Base-by-base conservation (phyloP, 2,797 vertebrate species). In the Xerus rutilus region DNA sequence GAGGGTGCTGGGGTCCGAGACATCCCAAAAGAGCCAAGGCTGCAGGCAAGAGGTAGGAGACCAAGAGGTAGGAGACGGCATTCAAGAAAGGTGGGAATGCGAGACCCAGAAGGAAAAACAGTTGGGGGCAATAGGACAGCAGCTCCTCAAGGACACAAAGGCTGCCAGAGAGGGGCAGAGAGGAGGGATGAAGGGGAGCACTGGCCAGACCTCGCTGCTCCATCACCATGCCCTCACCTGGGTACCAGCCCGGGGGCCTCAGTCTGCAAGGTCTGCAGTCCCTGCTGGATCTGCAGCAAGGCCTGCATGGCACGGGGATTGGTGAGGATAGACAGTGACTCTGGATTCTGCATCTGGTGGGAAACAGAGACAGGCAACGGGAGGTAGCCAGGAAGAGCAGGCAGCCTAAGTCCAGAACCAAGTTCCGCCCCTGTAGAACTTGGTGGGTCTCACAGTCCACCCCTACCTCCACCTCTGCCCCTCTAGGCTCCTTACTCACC, bases 291-390 rank as follows among this genome's bases (percentile, higher is more conserved):
- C 99, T 99, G 99, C 97, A 99, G 99, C 89, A 99, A 98, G 1
- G 99, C 99, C 98, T 99, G 99, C 99, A 99, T 99, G 98, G 99
- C 99, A 1, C 99, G 98, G 43, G 99, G 99, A 76, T 99, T 99
- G 96, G 99, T 99, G 98, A 99, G 99, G 86, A 99, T 99, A 35
- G 99, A 99, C 69, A 99, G 99, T 4, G 99, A 99, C 93, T 99
- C 99, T 0, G 99, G 99, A 97, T 99, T 99, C 99, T 99, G 99
- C 99, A 99, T 99, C 99, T 99, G 98, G 21, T 49, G 62, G 54
- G 77, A 77, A 91, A 82, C 49, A 59, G 10, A 90, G 89, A 84
- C n/a, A 76, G 54, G 52, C 18, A 32, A 28, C 0, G 21, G 78
- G 52, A 88, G 77, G 91, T 14, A 17, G 39, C 35, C 49, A 73